These are phyloP conservation scores for Aythya fuligula DNA, from an alignment of 2,797 vertebrate species.

Conservation along the genomic window DNA sequence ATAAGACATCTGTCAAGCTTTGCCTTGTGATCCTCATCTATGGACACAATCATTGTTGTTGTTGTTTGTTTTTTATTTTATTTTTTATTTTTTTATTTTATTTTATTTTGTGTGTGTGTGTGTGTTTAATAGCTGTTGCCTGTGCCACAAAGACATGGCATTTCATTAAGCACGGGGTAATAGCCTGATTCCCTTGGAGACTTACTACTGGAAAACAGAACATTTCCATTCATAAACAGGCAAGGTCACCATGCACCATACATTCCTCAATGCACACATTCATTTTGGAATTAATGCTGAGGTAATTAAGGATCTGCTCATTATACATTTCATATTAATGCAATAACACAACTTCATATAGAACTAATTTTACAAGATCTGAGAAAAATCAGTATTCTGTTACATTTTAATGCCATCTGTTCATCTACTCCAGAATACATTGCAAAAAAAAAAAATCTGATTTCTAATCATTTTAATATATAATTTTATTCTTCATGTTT, in stretches of 20 bases:
- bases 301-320: slow-evolving; percentile 7
- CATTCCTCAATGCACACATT: background rate
- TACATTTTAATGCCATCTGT: background rate
- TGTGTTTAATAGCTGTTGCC: background rate
- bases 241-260: background rate
- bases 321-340: background rate
- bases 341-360: background rate
- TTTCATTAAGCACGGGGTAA: slow-evolving; percentile 34
- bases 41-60: background rate
- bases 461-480: background rate
- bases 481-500: background rate
- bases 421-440: background rate
- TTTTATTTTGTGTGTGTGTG: too few relatives aligned
- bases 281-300: background rate
- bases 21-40: background rate
- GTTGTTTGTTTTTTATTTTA: too few relatives aligned
- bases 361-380: background rate
- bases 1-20: background rate
- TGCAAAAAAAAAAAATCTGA: background rate
- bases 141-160: background rate
- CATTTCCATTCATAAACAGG: background rate
- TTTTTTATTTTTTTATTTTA: too few relatives aligned
- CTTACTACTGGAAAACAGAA: slow-evolving; percentile 27
- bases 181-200: slow-evolving; percentile 28
- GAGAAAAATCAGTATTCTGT: background rate